phyloP scores from a whole-genome alignment of 1,140 invertebrate species.

The Onthophagus taurus region DNA sequence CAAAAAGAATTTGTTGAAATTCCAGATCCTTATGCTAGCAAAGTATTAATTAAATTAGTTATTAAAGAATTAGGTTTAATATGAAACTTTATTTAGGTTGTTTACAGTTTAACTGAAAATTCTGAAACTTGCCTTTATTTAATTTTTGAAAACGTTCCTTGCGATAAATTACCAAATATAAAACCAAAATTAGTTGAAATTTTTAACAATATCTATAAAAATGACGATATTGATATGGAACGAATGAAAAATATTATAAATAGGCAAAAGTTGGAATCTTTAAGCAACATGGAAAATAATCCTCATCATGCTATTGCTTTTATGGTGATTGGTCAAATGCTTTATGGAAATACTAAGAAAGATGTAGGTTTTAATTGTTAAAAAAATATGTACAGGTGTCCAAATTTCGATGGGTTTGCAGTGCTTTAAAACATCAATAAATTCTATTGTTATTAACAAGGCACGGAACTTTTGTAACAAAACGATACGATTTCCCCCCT shows the following conservation, averaged over 20 bases:
- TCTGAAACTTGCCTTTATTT: slow-evolving; percentile 58
- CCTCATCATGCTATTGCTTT: slow-evolving; percentile 68
- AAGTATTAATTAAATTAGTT: slow-evolving; percentile 41
- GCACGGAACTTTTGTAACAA: too few relatives aligned
- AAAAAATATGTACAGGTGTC: too few relatives aligned
- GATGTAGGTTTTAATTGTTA: slow-evolving; percentile 51
- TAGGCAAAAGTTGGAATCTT: slow-evolving; percentile 59
- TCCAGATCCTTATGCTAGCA: slow-evolving; percentile 70
- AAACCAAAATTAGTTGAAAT: slow-evolving; percentile 49
- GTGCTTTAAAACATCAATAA: too few relatives aligned
- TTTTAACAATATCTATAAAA: slow-evolving; percentile 43
- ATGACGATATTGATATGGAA: slow-evolving; percentile 61
- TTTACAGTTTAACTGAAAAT: slow-evolving; percentile 61
- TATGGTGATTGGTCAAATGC: slow-evolving; percentile 68
- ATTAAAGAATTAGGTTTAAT: slow-evolving; percentile 5
- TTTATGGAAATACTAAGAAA: slow-evolving; percentile 65
- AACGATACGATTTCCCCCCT: too few relatives aligned
- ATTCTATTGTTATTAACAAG: slow-evolving; percentile 15
- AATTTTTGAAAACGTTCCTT: slow-evolving; percentile 67
- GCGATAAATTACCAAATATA: slow-evolving; percentile 53
- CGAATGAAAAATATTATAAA: slow-evolving; percentile 63
- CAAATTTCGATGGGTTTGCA: slow-evolving; percentile 1
- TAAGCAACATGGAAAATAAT: slow-evolving; percentile 62
- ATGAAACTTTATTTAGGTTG: slow-evolving; percentile 45
- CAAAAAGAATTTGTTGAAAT: slow-evolving; percentile 78